phyloP scores from a whole-genome alignment of 2,797 vertebrate genomes.

The Sternotherus odoratus region DNA sequence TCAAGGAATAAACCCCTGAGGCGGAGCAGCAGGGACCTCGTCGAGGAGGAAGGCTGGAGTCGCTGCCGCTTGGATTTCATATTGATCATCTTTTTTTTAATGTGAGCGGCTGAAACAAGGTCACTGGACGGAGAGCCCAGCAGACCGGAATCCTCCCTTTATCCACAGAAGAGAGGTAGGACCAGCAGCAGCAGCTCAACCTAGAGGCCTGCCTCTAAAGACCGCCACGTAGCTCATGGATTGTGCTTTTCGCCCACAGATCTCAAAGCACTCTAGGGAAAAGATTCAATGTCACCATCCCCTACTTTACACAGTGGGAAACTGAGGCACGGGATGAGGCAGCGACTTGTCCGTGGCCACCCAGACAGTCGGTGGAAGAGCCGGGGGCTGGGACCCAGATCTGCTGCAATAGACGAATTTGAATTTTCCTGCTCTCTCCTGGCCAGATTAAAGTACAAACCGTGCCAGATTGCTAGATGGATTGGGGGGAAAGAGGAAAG shows the following conservation, averaged over 20 bases:
- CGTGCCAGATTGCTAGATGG: background rate
- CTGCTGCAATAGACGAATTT: background rate
- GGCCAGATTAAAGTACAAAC: background rate
- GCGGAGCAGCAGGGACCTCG: background rate
- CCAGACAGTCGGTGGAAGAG: no score
- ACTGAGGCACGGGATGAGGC: background rate
- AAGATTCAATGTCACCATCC: background rate
- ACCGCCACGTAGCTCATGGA: background rate
- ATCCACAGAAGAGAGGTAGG: background rate
- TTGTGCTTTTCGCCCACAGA: background rate
- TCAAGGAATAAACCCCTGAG: background rate
- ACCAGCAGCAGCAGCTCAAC: background rate
- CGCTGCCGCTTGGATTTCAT: rapidly evolving
- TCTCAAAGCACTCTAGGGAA: background rate
- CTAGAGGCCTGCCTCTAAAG: background rate
- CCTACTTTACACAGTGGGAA: background rate
- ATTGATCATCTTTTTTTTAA: rapidly evolving
- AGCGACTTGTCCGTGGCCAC: background rate
- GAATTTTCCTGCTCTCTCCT: background rate
- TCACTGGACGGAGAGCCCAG: background rate
- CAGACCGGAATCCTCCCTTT: background rate
- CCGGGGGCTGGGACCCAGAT: background rate
- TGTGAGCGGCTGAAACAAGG: background rate
- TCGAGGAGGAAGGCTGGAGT: background rate
- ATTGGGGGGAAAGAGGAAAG: rapidly evolving